Evolutionary conservation across 2,888 invertebrate genomes (phyloP), one percentile per base, ranked within the genome.

Genomic region (Chrysodeixis includens): DNA sequence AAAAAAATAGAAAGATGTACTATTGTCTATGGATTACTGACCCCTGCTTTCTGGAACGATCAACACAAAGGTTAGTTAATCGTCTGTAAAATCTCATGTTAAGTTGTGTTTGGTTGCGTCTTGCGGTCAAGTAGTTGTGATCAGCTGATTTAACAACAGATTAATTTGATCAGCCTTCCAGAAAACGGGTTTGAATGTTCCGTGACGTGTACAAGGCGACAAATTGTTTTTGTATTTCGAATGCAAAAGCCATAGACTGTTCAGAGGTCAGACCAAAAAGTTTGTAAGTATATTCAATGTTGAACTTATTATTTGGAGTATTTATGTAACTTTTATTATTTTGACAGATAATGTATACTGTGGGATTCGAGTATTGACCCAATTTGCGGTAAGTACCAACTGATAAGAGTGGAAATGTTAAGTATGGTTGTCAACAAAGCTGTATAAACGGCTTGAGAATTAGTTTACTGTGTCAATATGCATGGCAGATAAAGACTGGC

Each of bases 211-310:
- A 51, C 0, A 9, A 10, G 9, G 26, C 18, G 26, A 53, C n/a
- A 55, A 5, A 18, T 7, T 9, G 30, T 40, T 9, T n/a, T 60
- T 74, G 51, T 30, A 40, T 55, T 26, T 40, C 16, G 30, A 57
- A 58, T 56, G 18, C 30, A 14, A 56, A 68, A 54, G 60, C 40
- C 52, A 56, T 55, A 60, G 16, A 66, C 26, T 53, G 30, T 12
- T 66, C 71, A 32, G 55, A 62, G 61, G 20, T 40, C 55, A 49
- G 16, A 70, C 73, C 71, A 66, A 55, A 53, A 22, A 35, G 32
- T 62, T 58, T 69, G 55, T 74, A 60, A 58, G 56, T 57, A 61
- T 70, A 57, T 51, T 65, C 54, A 65, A 65, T 56, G 70, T 69
- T 74, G n/a, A 59, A 66, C 61, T 70, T 61, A 40, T 60, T 53